Conservation (phyloP, 2,888 invertebrate species). For the Lepas anatifera region DNA sequence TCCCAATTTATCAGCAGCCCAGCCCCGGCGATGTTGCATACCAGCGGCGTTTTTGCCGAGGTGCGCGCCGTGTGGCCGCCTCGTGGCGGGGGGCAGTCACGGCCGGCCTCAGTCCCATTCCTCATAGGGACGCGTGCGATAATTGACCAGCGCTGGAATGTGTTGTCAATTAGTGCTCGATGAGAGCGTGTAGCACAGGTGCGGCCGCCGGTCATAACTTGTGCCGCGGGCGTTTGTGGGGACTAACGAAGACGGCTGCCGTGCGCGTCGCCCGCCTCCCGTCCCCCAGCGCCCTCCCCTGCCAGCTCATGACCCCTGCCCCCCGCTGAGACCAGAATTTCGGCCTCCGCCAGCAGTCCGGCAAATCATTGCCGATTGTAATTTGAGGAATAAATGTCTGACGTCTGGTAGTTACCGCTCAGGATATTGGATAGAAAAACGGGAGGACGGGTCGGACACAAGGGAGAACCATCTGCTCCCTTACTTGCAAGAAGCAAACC, state of each 20-base stretch:
- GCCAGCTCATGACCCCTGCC: no score
- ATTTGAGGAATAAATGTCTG: no score
- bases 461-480: no score
- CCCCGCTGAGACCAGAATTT: not conserved
- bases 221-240: not conserved
- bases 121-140: not conserved
- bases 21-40: slow-evolving; percentile 22
- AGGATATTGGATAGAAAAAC: no score
- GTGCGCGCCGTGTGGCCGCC: not conserved
- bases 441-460: no score
- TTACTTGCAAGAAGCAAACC: no score
- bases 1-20: slow-evolving; percentile 90
- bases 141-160: slow-evolving; percentile 6
- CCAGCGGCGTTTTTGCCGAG: slow-evolving; percentile 1
- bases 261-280: not conserved
- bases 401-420: no score
- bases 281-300: no score
- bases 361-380: no score
- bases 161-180: slow-evolving; percentile 8
- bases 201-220: not conserved
- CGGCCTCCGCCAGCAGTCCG: not conserved
- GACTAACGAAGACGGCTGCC: not conserved
- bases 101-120: slow-evolving; percentile 16
- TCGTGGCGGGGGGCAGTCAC: slow-evolving; percentile 18
- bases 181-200: not conserved